Base-by-base conservation (phyloP, 2,113 vertebrate genomes). In the Lynx canadensis region DNA sequence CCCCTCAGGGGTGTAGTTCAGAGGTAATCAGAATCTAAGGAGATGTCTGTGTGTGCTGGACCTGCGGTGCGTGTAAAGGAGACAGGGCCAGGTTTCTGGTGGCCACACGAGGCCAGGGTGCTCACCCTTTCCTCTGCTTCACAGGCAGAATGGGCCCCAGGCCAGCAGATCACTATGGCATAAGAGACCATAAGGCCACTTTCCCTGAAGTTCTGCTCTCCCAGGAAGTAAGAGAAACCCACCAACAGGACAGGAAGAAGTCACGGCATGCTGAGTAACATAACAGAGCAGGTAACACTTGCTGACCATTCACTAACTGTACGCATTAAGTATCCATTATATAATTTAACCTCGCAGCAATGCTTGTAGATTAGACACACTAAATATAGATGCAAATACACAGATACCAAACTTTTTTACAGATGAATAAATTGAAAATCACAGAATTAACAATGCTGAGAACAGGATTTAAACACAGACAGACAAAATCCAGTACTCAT, bases 241-340 rank as follows among this genome's bases (percentile, higher is more conserved):
- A 55, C 4, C 33, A 1, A 14, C 23, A 9, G 31, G 27, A 48
- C 27, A 41, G 60, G 45, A 65, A 81, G 76, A 52, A 7, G 11
- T 69, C n/a, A 4, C 1, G 7, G 31, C 10, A 14, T 1, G 10
- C 27, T 10, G 4, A 31, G 50, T 13, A 18, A 78, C 0, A 2
- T 1, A 9, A 33, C 3, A 38, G 55, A n/a, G 27, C 78, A 85
- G 33, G 21, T n/a, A 38, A 38, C 31, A n/a, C 27, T 83, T 65
- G 52, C 33, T 89, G 36, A 66, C 78, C 31, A 13, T 7, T 71
- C 33, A 74, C 41, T 7, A 31, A 25, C 7, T 91, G n/a, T 15
- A 10, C 2, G 2, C 31, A 7, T 0, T 78, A 71, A 41, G 15
- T 14, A 48, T 5, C 41, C 16, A 57, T 78, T 57, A 57, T 45